Percentiles rank a stretch among this genome's conserved stretches.
Conservation (phyloP, 2,888 invertebrate genomes). For the Crematogaster levior region DNA sequence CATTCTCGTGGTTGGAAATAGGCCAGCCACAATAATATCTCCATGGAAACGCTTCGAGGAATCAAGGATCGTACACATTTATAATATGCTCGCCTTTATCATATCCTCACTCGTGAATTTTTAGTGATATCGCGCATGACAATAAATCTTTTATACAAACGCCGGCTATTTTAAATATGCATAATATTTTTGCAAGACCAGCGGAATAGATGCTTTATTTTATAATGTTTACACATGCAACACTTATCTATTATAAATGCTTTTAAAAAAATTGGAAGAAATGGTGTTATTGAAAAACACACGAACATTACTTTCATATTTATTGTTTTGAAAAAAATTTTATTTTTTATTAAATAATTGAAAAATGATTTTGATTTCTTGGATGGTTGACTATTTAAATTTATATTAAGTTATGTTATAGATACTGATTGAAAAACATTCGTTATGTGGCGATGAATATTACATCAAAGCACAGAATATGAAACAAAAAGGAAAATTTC, state of each 20-base stretch:
- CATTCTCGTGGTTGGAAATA: constrained; percentile 2
- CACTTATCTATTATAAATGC: neutral
- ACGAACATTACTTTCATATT: no score
- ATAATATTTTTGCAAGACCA: constrained; percentile 11
- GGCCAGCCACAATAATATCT: constrained; percentile 1
- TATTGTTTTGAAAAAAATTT: no score
- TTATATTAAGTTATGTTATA: neutral
- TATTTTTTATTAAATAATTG: no score
- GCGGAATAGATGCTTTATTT: constrained; percentile 10
- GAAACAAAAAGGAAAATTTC: neutral
- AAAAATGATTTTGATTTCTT: neutral
- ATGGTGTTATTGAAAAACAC: no score
- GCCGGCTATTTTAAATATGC: constrained; percentile 27
- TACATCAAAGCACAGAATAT: neutral
- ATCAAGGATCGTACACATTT: constrained; percentile 13
- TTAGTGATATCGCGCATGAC: neutral
- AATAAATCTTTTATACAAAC: constrained; percentile 26
- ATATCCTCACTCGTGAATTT: constrained; percentile 7
- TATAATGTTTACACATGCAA: neutral
- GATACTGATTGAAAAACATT: neutral
- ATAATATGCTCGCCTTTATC: constrained; percentile 7
- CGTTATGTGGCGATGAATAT: neutral
- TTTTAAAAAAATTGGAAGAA: neutral
- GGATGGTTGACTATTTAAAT: neutral
- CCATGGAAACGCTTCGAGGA: constrained; percentile 33